phyloP scores from a whole-genome alignment of 2,113 vertebrate genomes.

The Oplegnathus fasciatus region DNA sequence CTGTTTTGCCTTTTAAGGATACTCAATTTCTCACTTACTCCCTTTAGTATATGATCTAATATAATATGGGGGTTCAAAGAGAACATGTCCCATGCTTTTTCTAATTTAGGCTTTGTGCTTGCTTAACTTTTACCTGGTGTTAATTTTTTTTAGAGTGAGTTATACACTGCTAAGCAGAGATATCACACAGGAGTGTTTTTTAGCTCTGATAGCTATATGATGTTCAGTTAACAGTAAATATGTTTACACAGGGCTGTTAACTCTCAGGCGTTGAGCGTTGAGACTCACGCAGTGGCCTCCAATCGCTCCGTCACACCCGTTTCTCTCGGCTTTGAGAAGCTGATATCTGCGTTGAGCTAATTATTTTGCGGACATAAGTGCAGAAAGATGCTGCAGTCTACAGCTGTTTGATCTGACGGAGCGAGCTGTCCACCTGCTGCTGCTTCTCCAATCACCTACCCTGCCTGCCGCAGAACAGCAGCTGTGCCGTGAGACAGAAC shows the following conservation, averaged over 20 bases:
- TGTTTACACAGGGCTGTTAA: not conserved
- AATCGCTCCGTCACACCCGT: not conserved
- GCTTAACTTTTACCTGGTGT: not conserved
- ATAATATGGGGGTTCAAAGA: not conserved
- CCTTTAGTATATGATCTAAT: no score
- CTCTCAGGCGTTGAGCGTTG: not conserved
- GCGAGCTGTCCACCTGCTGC: slow-evolving; percentile 59
- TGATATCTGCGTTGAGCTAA: slow-evolving; percentile 25
- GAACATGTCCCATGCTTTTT: not conserved
- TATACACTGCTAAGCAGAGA: not conserved
- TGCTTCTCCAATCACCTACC: slow-evolving; percentile 54
- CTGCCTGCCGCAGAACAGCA: slow-evolving; percentile 42
- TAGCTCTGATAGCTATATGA: not conserved
- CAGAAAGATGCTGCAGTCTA: not conserved
- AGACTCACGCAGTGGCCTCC: not conserved
- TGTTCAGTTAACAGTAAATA: not conserved
- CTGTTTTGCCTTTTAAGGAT: not conserved
- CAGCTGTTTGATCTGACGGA: slow-evolving; percentile 55
- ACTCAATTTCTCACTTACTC: not conserved
- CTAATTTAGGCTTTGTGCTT: not conserved
- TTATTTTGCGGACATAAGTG: slow-evolving; percentile 42
- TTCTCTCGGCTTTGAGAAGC: slow-evolving; percentile 32
- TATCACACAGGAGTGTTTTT: not conserved
- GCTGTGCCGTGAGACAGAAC: slow-evolving; percentile 57
- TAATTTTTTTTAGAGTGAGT: not conserved